Base-by-base conservation (phyloP, 2,888 invertebrate species). In the Coleophora flavipennella region DNA sequence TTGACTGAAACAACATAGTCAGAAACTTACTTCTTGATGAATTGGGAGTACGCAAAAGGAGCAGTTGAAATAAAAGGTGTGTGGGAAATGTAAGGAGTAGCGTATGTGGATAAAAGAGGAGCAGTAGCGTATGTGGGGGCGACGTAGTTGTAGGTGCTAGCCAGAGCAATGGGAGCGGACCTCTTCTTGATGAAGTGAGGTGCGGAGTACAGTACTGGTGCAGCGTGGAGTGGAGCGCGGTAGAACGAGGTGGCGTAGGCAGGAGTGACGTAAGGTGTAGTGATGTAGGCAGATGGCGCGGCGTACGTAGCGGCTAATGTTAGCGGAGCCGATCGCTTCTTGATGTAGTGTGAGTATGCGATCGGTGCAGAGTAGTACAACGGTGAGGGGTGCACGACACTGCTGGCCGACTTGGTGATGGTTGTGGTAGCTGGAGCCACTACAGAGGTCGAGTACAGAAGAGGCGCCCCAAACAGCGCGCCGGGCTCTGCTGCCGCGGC, bases 401-500 rank as follows among this genome's bases (percentile, higher is more conserved):
- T 80, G 68, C 71, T 78, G 64, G 71, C 73, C 59, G 69, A 68
- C 49, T 68, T 61, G 26, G 70, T 57, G 56, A 77, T 71, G 33
- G 67, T 70, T 8, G 79, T 73, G 9, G 65, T 57, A 27, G 63
- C 71, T 34, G 78, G 79, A 7, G 69, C 46, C 27, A 28, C 27
- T 9, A 65, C 43, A 6, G 57, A 52, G 4, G 62, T 50, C 8
- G 68, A 60, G 40, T 71, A 67, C 7, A 59, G 39, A 39, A 67
- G 46, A 4, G 65, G 67, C 10, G 63, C 46, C 25, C 46, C 33
- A 14, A 58, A 11, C 3, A 53, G 31, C 12, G 48, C 36, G 13
- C 62, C 51, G 8, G 77, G 78, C 49, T 72, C 66, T 49, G 88
- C 89, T 39, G 72, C 63, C 52, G 73, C 88, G 53, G 83, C 72